A percentile compares a stretch with the other conserved stretches of the same genome.
Conservation (phyloP, 2,888 invertebrate species). For the Cryptus armator region DNA sequence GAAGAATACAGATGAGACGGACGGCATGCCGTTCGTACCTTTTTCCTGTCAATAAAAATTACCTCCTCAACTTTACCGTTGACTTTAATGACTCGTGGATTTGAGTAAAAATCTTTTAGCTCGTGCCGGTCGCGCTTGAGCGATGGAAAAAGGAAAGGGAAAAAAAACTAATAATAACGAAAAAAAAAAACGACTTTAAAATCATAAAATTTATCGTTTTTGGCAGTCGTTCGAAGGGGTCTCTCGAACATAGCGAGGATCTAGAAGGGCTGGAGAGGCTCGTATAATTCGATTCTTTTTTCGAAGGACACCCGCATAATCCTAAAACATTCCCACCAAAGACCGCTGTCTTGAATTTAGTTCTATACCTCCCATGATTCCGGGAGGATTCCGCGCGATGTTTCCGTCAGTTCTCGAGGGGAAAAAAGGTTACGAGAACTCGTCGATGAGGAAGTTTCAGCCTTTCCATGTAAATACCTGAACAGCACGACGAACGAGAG, state of each 20-base stretch:
- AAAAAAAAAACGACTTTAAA: conserved; percentile 46
- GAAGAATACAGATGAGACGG: background rate
- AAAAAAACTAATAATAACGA: conserved; percentile 9
- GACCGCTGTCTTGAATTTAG: conserved; percentile 36
- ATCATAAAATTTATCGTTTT: conserved; percentile 57
- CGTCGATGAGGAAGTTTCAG: conserved; percentile 72
- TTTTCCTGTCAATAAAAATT: conserved; percentile 60
- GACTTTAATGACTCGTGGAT: conserved; percentile 49
- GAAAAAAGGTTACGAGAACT: conserved; percentile 73
- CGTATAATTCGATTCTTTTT: conserved; percentile 60
- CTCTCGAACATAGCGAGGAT: conserved; percentile 48
- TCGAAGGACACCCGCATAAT: conserved; percentile 66
- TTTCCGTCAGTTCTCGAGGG: conserved; percentile 14
- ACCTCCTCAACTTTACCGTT: background rate
- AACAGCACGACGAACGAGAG: conserved; percentile 59
- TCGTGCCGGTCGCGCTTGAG: conserved; percentile 55
- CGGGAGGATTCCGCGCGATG: conserved; percentile 9
- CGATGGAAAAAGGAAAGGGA: conserved; percentile 24
- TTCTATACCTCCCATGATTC: conserved; percentile 76
- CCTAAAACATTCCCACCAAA: conserved; percentile 75
- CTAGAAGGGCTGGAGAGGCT: conserved; percentile 23
- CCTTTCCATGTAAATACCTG: conserved; percentile 80
- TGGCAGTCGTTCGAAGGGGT: conserved; percentile 36
- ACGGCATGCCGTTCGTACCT: background rate
- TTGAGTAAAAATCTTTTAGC: conserved; percentile 39